Evolutionary conservation across 2,888 invertebrate genomes (phyloP).

Genomic region (Acronicta alni): DNA sequence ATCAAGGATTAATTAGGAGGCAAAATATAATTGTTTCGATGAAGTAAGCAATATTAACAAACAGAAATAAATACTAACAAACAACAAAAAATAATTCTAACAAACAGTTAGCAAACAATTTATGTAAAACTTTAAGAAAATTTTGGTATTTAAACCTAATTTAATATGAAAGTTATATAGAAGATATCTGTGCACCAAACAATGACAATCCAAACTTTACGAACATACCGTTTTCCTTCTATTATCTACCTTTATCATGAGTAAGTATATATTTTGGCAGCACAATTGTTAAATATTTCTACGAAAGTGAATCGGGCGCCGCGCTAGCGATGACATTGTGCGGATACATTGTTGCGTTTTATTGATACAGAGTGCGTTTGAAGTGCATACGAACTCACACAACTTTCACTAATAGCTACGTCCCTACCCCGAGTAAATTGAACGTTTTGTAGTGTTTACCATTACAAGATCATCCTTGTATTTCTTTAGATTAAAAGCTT

Average conservation of each 20-base stretch:
- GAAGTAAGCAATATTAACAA: too few relatives aligned
- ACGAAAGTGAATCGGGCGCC: constrained; percentile 1
- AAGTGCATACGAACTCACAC: neutral
- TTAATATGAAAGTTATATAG: too few relatives aligned
- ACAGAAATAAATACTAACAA: too few relatives aligned
- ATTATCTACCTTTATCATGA: constrained; percentile 29
- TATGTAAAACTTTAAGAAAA: too few relatives aligned
- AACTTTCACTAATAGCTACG: neutral
- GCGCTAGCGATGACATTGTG: constrained; percentile 24
- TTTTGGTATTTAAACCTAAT: too few relatives aligned
- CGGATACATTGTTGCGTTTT: constrained; percentile 27
- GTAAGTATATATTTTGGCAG: constrained; percentile 31
- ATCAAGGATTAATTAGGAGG: too few relatives aligned
- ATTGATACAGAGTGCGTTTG: constrained; percentile 4
- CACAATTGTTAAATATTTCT: constrained; percentile 1
- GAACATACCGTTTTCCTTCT: constrained; percentile 24
- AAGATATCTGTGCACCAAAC: neutral
- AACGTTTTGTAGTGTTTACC: neutral
- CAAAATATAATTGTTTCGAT: too few relatives aligned
- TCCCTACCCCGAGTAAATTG: neutral
- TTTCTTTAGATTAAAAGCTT: too few relatives aligned
- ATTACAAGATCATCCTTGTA: too few relatives aligned
- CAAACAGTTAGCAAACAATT: too few relatives aligned
- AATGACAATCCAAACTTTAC: neutral
- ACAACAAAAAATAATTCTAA: too few relatives aligned